Conservation (phyloP, 2,797 vertebrate species). For the Knipowitschia caucasica region DNA sequence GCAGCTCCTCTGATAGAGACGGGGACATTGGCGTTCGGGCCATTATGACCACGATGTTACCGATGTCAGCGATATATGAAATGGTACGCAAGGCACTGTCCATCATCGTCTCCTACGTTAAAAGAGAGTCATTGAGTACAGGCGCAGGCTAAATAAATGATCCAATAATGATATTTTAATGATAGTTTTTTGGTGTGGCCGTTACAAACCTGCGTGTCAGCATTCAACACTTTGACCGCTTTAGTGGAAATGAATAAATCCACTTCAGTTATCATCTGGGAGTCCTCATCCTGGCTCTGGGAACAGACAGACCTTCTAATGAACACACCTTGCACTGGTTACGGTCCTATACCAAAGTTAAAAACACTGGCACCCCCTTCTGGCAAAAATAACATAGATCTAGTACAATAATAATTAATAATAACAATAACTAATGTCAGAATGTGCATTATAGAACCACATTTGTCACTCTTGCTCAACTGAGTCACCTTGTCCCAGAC, state of each 20-base stretch:
- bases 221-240: conserved; percentile 96
- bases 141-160: conserved; percentile 3
- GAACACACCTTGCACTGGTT: no score
- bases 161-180: background rate
- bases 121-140: background rate
- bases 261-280: conserved; percentile 87
- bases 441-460: no score
- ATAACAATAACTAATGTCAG: no score
- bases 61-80: conserved; percentile 96
- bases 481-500: no score
- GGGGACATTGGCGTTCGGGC: conserved; percentile 88
- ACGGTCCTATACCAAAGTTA: no score
- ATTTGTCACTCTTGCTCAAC: no score
- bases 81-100: conserved; percentile 95
- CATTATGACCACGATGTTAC: conserved; percentile 95
- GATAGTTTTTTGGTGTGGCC: background rate
- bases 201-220: conserved; percentile 82
- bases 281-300: conserved; percentile 88
- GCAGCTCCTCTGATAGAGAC: conserved; percentile 87
- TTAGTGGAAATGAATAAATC: conserved; percentile 88
- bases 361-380: conserved; percentile 55
- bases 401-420: no score
- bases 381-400: conserved; percentile 42
- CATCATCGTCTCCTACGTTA: conserved; percentile 91
- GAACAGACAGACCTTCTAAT: no score